phyloP scores from a whole-genome alignment of 1,140 invertebrate species.

The Campodea augens region DNA sequence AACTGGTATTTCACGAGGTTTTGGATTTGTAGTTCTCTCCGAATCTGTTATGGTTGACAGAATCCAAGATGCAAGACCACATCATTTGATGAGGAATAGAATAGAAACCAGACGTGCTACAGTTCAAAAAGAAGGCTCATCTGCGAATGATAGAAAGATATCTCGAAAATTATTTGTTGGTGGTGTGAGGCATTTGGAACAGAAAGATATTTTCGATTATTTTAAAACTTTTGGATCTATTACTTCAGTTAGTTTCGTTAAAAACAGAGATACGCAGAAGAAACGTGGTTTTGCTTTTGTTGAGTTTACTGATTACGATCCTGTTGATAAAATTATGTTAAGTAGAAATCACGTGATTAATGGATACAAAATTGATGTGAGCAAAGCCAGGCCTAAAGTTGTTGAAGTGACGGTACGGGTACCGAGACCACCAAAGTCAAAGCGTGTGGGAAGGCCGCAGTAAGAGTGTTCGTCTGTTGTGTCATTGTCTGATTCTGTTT shows the following conservation, averaged over 20 bases:
- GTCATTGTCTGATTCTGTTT: too few relatives aligned
- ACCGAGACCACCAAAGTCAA: too few relatives aligned
- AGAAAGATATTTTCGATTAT: slow-evolving; percentile 65
- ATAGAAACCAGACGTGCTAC: slow-evolving; percentile 43
- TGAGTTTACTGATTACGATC: slow-evolving; percentile 90
- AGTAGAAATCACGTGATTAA: too few relatives aligned
- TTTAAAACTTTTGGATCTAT: slow-evolving; percentile 71
- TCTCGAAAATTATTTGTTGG: slow-evolving; percentile 92
- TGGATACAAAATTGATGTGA: too few relatives aligned
- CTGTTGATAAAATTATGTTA: slow-evolving; percentile 84
- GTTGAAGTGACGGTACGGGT: too few relatives aligned
- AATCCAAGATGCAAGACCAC: slow-evolving; percentile 32
- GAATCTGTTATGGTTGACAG: slow-evolving; percentile 31
- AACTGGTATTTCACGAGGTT: slow-evolving; percentile 35
- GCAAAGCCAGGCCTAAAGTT: too few relatives aligned
- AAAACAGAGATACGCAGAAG: slow-evolving; percentile 74
- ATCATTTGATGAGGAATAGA: slow-evolving; percentile 35
- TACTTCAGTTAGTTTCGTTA: slow-evolving; percentile 65
- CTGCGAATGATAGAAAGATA: slow-evolving; percentile 63
- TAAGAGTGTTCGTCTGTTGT: too few relatives aligned
- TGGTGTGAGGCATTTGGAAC: slow-evolving; percentile 74
- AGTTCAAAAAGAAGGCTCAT: slow-evolving; percentile 20
- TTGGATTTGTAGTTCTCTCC: slow-evolving; percentile 37
- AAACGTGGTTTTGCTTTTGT: slow-evolving; percentile 87
- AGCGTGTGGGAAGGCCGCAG: too few relatives aligned